Evolutionary conservation across 2,797 vertebrate genomes (phyloP).

Genomic region (Chanos chanos): DNA sequence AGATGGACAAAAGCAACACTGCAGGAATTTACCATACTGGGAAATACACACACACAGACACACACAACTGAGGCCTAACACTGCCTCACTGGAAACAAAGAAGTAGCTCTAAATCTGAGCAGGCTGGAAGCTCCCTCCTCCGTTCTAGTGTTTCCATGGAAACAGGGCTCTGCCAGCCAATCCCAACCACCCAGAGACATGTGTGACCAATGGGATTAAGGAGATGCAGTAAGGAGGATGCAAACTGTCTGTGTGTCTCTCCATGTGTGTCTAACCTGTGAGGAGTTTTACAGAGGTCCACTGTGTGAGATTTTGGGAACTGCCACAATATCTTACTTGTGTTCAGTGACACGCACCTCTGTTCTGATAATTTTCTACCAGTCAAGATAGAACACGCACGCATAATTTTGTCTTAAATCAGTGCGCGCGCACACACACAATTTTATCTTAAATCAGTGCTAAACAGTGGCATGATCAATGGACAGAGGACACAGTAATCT

Average conservation of each 20-base stretch:
- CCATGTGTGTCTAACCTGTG: not conserved
- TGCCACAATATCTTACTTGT: too few relatives aligned
- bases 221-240: constrained; percentile 17
- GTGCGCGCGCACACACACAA: too few relatives aligned
- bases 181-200: not conserved
- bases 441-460: too few relatives aligned
- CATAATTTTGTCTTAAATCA: too few relatives aligned
- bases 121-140: constrained; percentile 16
- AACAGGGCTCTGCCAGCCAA: constrained; percentile 27
- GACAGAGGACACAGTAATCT: too few relatives aligned
- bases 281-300: too few relatives aligned
- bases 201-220: constrained; percentile 30
- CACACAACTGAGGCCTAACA: constrained; percentile 2
- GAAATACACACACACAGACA: not conserved
- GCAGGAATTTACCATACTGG: not conserved
- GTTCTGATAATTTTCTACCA: too few relatives aligned
- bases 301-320: too few relatives aligned
- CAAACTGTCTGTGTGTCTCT: not conserved
- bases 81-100: constrained; percentile 8
- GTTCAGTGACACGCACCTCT: too few relatives aligned
- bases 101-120: constrained; percentile 23
- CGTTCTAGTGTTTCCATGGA: constrained; percentile 32
- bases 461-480: too few relatives aligned
- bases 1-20: not conserved
- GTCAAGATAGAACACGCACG: too few relatives aligned